A percentile compares a stretch with the other conserved stretches of the same genome.
Evolutionary conservation across 2,797 vertebrate genomes (phyloP).

Genomic region (Buceros bicornis): DNA sequence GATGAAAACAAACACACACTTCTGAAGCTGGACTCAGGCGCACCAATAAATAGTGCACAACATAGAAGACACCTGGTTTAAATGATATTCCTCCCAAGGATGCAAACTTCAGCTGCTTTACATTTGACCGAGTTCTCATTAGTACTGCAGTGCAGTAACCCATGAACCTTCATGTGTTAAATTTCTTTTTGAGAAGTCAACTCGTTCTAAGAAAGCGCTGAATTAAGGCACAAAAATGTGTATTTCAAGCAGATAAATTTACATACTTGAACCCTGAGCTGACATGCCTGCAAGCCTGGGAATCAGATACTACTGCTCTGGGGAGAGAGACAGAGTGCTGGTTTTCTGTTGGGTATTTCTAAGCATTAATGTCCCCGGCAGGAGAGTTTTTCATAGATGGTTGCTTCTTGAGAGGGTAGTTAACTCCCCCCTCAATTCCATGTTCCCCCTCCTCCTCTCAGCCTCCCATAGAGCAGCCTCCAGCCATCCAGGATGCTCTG

Average conservation of each 20-base stretch:
- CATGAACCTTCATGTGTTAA: not conserved
- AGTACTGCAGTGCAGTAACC: not conserved
- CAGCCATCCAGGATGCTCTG: not conserved
- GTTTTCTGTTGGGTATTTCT: conserved; percentile 44
- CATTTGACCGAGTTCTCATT: not conserved
- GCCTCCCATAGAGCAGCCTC: not conserved
- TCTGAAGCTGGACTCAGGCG: accelerated
- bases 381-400: conserved; percentile 14
- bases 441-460: not conserved
- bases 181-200: not conserved
- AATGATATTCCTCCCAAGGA: not conserved
- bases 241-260: conserved; percentile 33
- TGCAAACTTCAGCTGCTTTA: not conserved
- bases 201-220: not conserved
- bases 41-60: not conserved
- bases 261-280: conserved; percentile 24
- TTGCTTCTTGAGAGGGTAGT: conserved; percentile 30
- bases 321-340: not conserved
- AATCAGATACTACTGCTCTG: conserved; percentile 20
- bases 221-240: not conserved
- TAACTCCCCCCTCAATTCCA: not conserved
- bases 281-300: not conserved
- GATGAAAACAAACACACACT: not conserved
- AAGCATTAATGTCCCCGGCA: conserved; percentile 4
- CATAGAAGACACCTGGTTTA: not conserved